phyloP scores from a whole-genome alignment of 2,797 vertebrate species.

The Semotilus atromaculatus region DNA sequence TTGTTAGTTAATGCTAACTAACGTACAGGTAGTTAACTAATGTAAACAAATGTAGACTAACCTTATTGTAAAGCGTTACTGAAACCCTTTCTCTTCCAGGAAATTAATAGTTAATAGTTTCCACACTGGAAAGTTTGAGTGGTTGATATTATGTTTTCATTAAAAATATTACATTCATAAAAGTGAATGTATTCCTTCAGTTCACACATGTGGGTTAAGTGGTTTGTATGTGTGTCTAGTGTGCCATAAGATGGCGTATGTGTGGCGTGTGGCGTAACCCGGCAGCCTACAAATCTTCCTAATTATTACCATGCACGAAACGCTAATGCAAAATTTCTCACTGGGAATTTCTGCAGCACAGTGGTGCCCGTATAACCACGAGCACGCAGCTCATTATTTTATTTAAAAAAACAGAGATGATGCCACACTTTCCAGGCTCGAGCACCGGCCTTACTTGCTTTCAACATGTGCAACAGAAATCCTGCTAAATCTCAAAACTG shows the following conservation, averaged over 20 bases:
- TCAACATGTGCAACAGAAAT: slow-evolving; percentile 18
- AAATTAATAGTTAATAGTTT: slow-evolving; percentile 6
- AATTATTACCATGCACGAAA: slow-evolving; percentile 23
- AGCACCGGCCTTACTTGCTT: background rate
- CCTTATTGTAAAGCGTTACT: background rate
- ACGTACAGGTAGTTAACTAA: background rate
- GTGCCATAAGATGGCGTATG: slow-evolving; percentile 38
- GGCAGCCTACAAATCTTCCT: slow-evolving; percentile 34
- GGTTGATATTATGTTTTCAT: slow-evolving; percentile 14
- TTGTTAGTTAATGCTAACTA: background rate
- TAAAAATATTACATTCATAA: slow-evolving; percentile 13
- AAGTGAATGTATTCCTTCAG: background rate
- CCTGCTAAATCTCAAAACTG: slow-evolving; percentile 26
- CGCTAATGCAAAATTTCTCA: slow-evolving; percentile 36
- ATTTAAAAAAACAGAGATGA: slow-evolving; percentile 35
- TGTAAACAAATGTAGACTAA: background rate
- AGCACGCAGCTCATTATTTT: slow-evolving; percentile 38
- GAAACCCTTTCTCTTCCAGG: background rate
- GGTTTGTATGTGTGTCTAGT: slow-evolving; percentile 24
- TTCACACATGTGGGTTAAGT: slow-evolving; percentile 36
- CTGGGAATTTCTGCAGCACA: slow-evolving; percentile 1
- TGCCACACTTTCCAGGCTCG: slow-evolving; percentile 34
- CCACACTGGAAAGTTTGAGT: background rate
- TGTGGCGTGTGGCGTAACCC: slow-evolving; percentile 28
- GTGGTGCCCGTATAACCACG: background rate